Base-by-base conservation (phyloP, 2,888 invertebrate species). In the Trachelus iudaicus region DNA sequence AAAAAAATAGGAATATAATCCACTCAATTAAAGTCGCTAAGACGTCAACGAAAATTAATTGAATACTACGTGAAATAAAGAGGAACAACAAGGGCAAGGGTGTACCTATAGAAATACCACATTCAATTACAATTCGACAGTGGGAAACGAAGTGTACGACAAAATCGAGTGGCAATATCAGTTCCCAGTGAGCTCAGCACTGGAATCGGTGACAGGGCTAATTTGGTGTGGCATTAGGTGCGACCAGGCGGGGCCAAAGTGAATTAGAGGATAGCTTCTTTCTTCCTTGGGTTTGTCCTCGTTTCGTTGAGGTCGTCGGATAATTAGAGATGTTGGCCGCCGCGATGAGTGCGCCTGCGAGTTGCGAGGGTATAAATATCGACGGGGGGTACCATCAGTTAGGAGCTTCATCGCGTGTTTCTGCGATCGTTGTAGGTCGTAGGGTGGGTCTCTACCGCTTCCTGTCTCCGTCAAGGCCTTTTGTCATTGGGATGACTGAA, bases 401-500 rank as follows among this genome's bases (percentile, higher is more conserved):
- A 75, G 76, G 40, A 76, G 77, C 77, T 73, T 82, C 77, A 77
- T 81, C 79, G 81, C 79, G 81, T 81, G 79, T 75, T 15, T 40
- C 40, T 40, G 4, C 40, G 15, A 40, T 40, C 40, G 40, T 40
- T 40, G 40, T 40, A 15, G 15, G 15, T 40, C 40, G 40, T 6
- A 6, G 40, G 30, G 34, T 31, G 40, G 4, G 34, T 68, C 56
- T 34, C 37, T 30, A 40, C 40, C 73, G 73, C 77, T 79, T 77
- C 69, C 75, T 40, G 76, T 69, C 68, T 76, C 73, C 79, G 78
- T 77, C 75, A 34, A 37, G 69, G 56, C 77, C 77, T 75, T 83
- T 84, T 82, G 80, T 85, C 82, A 82, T 86, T 85, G 82, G 40
- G 40, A 40, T 40, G 40, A 40, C 40, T 40, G 40, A 40, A 40